phyloP scores from a whole-genome alignment of 2,113 vertebrate genomes.

The Gavia stellata region DNA sequence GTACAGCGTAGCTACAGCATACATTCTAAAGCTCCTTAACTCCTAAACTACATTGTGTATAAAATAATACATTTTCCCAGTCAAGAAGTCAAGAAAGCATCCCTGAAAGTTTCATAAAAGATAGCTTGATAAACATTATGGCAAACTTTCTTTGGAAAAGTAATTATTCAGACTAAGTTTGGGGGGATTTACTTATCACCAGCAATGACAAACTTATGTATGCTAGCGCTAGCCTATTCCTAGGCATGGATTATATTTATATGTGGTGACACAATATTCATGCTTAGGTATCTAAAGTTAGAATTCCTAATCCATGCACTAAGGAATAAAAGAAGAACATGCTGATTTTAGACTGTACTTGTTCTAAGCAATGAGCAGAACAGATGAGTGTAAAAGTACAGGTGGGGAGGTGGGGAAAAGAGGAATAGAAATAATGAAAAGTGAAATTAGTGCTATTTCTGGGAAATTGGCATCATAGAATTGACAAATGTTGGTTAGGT shows the following conservation, averaged over 20 bases:
- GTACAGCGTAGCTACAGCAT: not conserved
- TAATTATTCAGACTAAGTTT: not conserved
- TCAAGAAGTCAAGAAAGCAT: not conserved
- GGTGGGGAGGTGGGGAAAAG: not conserved
- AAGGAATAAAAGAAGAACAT: not conserved
- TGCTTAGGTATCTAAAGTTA: conserved; percentile 14
- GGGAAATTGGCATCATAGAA: not conserved
- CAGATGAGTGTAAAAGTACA: not conserved
- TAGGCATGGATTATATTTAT: not conserved
- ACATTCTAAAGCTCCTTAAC: not conserved
- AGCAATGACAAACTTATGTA: not conserved
- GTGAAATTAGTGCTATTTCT: not conserved
- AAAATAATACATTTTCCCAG: not conserved
- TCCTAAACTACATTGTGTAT: not conserved
- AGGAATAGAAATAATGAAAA: not conserved
- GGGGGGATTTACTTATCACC: not conserved
- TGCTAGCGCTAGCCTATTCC: not conserved
- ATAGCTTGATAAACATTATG: not conserved
- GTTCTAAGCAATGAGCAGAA: not conserved
- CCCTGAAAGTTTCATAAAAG: not conserved
- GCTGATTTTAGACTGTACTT: conserved; percentile 28
- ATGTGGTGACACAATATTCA: not conserved
- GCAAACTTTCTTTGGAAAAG: not conserved
- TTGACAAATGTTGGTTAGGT: not conserved
- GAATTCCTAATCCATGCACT: not conserved